Percentiles rank a stretch among this genome's conserved stretches.
phyloP scores from a whole-genome alignment of 2,888 invertebrate genomes.

The Andrena camellia region DNA sequence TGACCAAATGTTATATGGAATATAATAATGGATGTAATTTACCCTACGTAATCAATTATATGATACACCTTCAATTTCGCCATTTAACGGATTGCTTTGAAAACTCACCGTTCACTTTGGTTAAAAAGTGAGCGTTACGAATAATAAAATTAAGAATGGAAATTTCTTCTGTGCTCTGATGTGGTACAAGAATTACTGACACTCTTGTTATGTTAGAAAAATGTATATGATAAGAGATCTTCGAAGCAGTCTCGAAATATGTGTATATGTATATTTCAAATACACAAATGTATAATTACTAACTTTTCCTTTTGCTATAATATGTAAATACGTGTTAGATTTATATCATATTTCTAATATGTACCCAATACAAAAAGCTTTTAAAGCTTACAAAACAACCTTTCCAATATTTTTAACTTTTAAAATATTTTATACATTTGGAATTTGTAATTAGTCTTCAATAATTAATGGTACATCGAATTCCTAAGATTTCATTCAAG shows the following conservation, averaged over 20 bases:
- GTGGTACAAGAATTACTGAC: conserved; percentile 66
- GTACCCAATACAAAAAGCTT: conserved; percentile 63
- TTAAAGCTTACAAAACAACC: conserved; percentile 57
- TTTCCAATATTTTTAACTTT: conserved; percentile 35
- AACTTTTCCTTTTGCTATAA: conserved; percentile 71
- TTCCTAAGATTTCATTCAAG: conserved; percentile 22
- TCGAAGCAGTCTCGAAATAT: conserved; percentile 75
- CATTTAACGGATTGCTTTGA: conserved; percentile 77
- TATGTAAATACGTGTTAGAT: conserved; percentile 78
- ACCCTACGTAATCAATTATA: conserved; percentile 74
- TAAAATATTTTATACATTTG: conserved; percentile 47
- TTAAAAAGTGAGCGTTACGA: conserved; percentile 47
- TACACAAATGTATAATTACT: conserved; percentile 78
- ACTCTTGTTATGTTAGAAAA: conserved; percentile 66
- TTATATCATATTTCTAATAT: conserved; percentile 75
- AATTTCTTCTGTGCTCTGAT: conserved; percentile 56
- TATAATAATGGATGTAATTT: conserved; percentile 77
- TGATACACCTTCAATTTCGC: conserved; percentile 69
- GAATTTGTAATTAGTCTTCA: conserved; percentile 46
- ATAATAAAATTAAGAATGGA: conserved; percentile 55
- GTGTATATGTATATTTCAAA: conserved; percentile 69
- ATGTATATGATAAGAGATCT: conserved; percentile 75
- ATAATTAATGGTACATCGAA: conserved; percentile 17
- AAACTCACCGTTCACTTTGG: conserved; percentile 69
- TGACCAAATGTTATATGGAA: conserved; percentile 73